These are phyloP conservation scores for Novumbra hubbsi DNA, from an alignment of 2,797 vertebrate genomes.

Conservation along the genomic window DNA sequence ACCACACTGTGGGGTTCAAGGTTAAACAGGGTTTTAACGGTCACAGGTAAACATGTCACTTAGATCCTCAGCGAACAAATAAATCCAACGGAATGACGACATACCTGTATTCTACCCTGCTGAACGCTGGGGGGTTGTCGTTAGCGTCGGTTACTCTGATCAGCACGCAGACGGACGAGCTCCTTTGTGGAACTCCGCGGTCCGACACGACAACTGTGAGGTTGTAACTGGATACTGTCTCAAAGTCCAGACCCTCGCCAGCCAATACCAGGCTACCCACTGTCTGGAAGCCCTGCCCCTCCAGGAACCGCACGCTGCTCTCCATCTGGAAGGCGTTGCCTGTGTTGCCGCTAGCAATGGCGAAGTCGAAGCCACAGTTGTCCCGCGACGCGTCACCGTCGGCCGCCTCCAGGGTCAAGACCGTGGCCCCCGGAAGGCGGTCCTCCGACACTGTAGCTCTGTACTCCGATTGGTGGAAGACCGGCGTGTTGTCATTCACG, in stretches of 20 bases:
- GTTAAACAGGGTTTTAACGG: neutral
- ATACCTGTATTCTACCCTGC: conserved; percentile 75
- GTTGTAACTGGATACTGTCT: conserved; percentile 84
- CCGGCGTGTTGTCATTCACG: conserved; percentile 89
- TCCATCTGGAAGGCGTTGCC: conserved; percentile 93
- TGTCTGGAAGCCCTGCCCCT: conserved; percentile 79
- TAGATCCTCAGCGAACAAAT: neutral
- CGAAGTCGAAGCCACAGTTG: conserved; percentile 91
- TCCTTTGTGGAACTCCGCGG: conserved; percentile 87
- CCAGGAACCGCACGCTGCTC: conserved; percentile 80
- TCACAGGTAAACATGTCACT: neutral
- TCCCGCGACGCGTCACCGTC: conserved; percentile 85
- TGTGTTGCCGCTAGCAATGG: conserved; percentile 86
- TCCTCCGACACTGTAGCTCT: conserved; percentile 85
- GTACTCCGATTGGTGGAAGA: conserved; percentile 84
- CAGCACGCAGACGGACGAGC: conserved; percentile 81
- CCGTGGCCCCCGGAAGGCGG: conserved; percentile 83
- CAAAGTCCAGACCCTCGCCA: conserved; percentile 86
- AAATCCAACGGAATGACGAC: neutral
- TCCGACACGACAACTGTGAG: conserved; percentile 90
- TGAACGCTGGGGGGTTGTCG: conserved; percentile 89
- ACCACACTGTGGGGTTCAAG: conserved; percentile 55
- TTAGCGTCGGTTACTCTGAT: conserved; percentile 86
- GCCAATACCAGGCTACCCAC: conserved; percentile 87
- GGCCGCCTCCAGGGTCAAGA: conserved; percentile 87